Conservation (phyloP, 35 echinoderm and acorn worm species). For the Apostichopus californicus region DNA sequence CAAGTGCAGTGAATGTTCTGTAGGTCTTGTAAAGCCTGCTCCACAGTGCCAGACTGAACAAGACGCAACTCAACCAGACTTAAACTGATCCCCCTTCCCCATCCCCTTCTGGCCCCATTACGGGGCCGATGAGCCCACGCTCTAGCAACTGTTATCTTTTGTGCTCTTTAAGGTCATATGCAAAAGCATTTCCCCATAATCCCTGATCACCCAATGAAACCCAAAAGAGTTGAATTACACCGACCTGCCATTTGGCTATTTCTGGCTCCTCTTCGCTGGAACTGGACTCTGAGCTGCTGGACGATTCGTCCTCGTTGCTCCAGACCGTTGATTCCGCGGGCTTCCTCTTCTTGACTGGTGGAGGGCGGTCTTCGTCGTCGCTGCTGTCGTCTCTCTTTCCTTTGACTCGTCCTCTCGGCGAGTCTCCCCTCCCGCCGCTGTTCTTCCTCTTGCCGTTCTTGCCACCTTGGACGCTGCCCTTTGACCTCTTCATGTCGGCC, state of each 20-base stretch:
- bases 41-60: no score
- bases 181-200: no score
- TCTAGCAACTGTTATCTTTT: no score
- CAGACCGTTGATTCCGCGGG: background rate
- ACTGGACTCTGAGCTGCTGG: slow-evolving; percentile 22
- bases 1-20: no score
- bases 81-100: no score
- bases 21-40: no score
- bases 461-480: background rate
- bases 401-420: background rate
- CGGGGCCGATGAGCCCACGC: no score
- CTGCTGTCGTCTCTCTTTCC: background rate
- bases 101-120: no score
- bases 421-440: background rate
- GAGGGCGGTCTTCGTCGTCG: slow-evolving; percentile 24
- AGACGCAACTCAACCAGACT: no score
- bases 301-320: slow-evolving; percentile 9
- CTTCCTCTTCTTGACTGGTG: background rate
- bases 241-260: slow-evolving; percentile 78
- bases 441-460: slow-evolving; percentile 15
- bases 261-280: slow-evolving; percentile 85
- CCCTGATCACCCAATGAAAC: no score
- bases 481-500: slow-evolving; percentile 32
- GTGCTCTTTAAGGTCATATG: no score
- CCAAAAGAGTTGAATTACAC: background rate